Base-by-base conservation (phyloP, 92 coral and sea anemone species). In the Porites rus region DNA sequence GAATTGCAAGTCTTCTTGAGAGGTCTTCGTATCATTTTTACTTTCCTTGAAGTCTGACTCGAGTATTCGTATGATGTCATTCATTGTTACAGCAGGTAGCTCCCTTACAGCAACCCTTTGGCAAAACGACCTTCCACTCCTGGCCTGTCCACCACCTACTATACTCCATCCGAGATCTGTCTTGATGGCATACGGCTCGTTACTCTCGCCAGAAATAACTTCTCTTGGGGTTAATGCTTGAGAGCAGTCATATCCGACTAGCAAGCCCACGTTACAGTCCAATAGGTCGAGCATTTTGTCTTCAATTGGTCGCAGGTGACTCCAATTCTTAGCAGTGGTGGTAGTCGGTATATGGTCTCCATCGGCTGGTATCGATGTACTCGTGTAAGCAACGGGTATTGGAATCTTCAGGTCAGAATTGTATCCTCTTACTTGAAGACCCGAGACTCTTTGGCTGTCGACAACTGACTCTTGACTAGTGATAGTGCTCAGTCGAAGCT, bases 361-460 rank as follows among this genome's bases (percentile, higher is more conserved):
- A 6, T 76, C 56, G 43, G 80, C 67, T 17, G 80, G 80, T 10
- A 76, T 77, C 4, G 81, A 22, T 10, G 69, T 77, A 60, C 81
- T 77, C 13, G 69, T 77, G 17, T 3, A 77, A 4, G 81, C 81
- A 1, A 21, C 53, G 1, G 81, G 69, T 0, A 60, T 77, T 2
- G n/a, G 69, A 10, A 77, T 77, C 69, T n/a, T n/a, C n/a, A n/a
- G n/a, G n/a, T n/a, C n/a, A n/a, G n/a, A n/a, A n/a, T 77, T 43
- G 17, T 63, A 78, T 8, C 83, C 83, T 64, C 83, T 62, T n/a
- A 78, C 83, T 64, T 78, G 72, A 17, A 78, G 73, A 24, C 43
- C 19, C 65, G 60, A 6, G 43, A 78, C 62, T 19, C 83, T 64
- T 13, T 78, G 73, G 54, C 83, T 78, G 60, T 78, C 60, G 46